phyloP scores from a whole-genome alignment of 2,888 invertebrate genomes.

The Blastobasis lacticolella region DNA sequence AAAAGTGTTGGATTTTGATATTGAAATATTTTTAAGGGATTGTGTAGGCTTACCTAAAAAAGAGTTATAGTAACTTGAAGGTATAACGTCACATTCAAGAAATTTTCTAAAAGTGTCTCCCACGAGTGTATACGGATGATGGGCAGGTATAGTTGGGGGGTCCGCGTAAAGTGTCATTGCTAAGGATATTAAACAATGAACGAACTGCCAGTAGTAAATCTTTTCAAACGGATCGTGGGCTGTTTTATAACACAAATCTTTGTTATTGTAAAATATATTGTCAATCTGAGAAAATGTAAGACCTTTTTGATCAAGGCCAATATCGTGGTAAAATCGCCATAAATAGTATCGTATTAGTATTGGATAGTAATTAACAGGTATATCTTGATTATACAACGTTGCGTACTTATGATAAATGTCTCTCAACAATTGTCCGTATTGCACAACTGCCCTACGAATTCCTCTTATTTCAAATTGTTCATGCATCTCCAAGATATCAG shows the following conservation, averaged over 20 bases:
- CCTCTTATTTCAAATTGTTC: conserved; percentile 36
- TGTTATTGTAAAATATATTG: conserved; percentile 56
- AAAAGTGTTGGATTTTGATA: neutral
- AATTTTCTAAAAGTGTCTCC: conserved; percentile 69
- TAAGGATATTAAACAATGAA: conserved; percentile 69
- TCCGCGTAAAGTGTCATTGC: conserved; percentile 62
- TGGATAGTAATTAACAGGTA: conserved; percentile 26
- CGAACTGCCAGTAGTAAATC: conserved; percentile 77
- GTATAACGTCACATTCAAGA: conserved; percentile 62
- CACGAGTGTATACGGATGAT: conserved; percentile 59
- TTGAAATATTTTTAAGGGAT: neutral
- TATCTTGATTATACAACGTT: conserved; percentile 47
- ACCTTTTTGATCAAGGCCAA: conserved; percentile 61
- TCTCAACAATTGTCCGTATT: too few relatives aligned
- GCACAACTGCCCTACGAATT: conserved; percentile 28
- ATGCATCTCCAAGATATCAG: too few relatives aligned
- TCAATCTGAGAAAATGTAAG: conserved; percentile 70
- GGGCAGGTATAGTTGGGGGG: conserved; percentile 32
- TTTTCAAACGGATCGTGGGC: conserved; percentile 74
- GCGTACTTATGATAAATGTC: conserved; percentile 70
- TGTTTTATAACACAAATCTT: conserved; percentile 53
- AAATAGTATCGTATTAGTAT: conserved; percentile 69
- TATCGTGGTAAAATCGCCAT: conserved; percentile 77
- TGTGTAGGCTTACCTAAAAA: neutral
- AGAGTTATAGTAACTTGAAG: conserved; percentile 38